phyloP scores from a whole-genome alignment of 2,113 vertebrate genomes.

The Pandion haliaetus region DNA sequence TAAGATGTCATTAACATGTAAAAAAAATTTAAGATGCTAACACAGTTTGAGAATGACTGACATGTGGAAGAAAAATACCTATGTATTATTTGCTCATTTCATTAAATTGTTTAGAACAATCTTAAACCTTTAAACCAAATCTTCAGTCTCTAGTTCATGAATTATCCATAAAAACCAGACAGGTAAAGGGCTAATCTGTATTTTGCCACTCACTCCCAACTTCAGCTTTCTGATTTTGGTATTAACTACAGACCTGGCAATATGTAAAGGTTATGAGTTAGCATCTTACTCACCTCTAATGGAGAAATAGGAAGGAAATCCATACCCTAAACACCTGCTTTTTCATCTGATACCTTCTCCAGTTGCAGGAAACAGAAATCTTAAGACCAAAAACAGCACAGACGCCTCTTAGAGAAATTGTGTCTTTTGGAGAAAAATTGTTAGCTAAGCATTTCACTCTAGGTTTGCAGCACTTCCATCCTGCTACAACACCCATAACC shows the following conservation, averaged over 20 bases:
- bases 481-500: fast-evolving
- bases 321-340: neutral
- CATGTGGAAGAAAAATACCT: neutral
- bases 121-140: slow-evolving; percentile 29
- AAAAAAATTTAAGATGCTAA: neutral
- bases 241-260: neutral
- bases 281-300: neutral
- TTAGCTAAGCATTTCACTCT: fast-evolving
- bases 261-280: fast-evolving
- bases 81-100: neutral
- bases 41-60: neutral
- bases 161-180: neutral
- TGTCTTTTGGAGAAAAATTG: fast-evolving
- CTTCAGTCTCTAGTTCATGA: neutral
- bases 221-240: neutral
- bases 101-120: slow-evolving; percentile 25
- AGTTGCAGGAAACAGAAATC: neutral
- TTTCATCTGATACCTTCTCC: neutral
- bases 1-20: neutral
- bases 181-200: neutral
- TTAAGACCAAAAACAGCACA: neutral
- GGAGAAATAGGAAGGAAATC: neutral
- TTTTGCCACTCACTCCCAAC: neutral
- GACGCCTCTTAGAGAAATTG: fast-evolving
- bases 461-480: neutral